Evolutionary conservation across 1,140 invertebrate species (phyloP), one percentile per base, ranked within the genome.

Genomic region (Trialeurodes vaporariorum): DNA sequence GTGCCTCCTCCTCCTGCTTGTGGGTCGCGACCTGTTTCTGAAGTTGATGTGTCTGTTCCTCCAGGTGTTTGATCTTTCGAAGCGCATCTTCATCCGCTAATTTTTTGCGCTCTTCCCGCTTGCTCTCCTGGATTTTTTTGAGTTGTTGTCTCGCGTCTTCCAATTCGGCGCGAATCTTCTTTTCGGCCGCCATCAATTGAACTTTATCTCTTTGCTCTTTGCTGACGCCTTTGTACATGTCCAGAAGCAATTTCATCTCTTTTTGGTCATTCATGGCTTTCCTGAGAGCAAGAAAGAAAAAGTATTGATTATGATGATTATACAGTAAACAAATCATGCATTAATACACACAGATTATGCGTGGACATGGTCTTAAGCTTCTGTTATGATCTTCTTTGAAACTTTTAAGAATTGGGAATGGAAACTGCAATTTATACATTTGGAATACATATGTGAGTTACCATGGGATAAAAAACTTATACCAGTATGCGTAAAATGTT

Each of bases 161-260:
- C 1, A 95, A 80, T 77, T 98, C 95, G 24, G 88, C 86, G 59
- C 91, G 78, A 0, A 90, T 85, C 79, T 96, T 96, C 73, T 95
- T 90, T 79, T 98, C 95, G 1, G 91, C 88, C 12, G 93, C 92
- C 94, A 98, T 96, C 63, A 98, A 80, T 80, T 96, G 93, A 61
- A 94, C 94, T 81, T 97, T 97, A 75, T 98, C 95, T 24, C 95
- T 81, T 76, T 94, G 92, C 75, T 98, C 96, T 80, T 98, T 98
- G 60, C 93, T 91, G 23, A 94, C 92, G 59, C 92, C 91, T 83
- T 98, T 98, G 79, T 98, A 96, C 93, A 97, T 97, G 75, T 98
- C 95, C 69, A 98, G 80, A 5, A 98, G 77, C 5, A 98, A 79
- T 77, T 98, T 98, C 86, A 98, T 85, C 79, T 94, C 92, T 76